Evolutionary conservation across 2,113 vertebrate species (phyloP), one percentile per base, ranked within the genome.

Genomic region (Aix galericulata): DNA sequence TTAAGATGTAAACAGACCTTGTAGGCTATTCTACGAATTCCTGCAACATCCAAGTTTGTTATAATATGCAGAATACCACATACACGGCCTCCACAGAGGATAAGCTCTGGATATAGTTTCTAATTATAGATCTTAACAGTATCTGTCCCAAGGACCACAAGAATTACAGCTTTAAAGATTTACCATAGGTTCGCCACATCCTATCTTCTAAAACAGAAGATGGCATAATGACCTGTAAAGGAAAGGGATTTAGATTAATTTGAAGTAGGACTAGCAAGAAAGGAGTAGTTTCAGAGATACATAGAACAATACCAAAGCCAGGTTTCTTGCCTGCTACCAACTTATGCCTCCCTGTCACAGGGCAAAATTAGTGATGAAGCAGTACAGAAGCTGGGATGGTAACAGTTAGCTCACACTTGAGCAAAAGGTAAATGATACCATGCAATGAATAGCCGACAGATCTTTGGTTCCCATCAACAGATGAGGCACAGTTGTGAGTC

Each of bases 401-500:
- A 92, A 71, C 3, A 40, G 17, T 59, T 53, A 64, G 60, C 29
- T 82, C 38, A 66, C 58, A 12, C 17, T 21, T 66, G 32, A 84
- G 50, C 50, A 82, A 74, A 29, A 6, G 8, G 36, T 71, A 36
- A 56, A 16, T 42, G 46, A 40, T 5, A 55, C 64, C n/a, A 52
- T 23, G 42, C 42, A 66, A 62, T 11, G 29, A 89, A 74, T 1
- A 85, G 44, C 69, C 74, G 50, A 56, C n/a, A 71, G 60, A 71
- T 29, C 60, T 78, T 25, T 78, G 34, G 29, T 56, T 75, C 60
- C n/a, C 56, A 58, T 22, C 22, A 36, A 29, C 25, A 59, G 22
- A 52, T 0, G 0, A 31, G 10, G 46, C 73, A 63, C 52, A 67
- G 46, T 60, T 44, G 1, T 3, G 40, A 63, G 46, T 69, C 26